Evolutionary conservation across 2,797 vertebrate species (phyloP).

Genomic region (Petrocephalus schoutedeni): DNA sequence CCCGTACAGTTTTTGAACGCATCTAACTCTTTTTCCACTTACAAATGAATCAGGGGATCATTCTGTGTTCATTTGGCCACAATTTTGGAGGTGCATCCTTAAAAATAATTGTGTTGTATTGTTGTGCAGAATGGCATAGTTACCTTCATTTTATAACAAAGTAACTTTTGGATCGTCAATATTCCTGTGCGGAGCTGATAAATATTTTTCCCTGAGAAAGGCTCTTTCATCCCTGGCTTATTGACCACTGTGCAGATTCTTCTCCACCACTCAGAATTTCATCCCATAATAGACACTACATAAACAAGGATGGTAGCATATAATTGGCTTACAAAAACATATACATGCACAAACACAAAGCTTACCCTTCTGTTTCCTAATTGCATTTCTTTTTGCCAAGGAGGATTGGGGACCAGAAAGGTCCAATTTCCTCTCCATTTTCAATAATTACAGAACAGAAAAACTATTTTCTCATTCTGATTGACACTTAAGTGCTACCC

Average conservation of each 20-base stretch:
- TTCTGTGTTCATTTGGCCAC: neutral
- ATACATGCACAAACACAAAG: neutral
- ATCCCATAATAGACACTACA: neutral
- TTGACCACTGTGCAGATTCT: neutral
- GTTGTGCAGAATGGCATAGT: neutral
- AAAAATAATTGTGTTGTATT: neutral
- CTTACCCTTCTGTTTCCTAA: neutral
- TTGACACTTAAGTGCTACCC: neutral
- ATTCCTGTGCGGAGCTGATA: neutral
- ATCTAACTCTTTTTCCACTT: neutral
- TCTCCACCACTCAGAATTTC: neutral
- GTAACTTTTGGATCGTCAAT: neutral
- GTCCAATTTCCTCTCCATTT: neutral
- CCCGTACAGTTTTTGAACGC: neutral
- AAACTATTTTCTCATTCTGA: neutral
- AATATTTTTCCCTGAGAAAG: neutral
- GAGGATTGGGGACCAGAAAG: neutral
- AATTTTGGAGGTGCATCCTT: neutral
- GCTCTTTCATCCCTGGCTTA: neutral
- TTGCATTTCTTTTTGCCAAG: neutral
- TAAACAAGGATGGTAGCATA: neutral
- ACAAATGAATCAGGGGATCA: neutral
- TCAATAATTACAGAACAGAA: constrained; percentile 7
- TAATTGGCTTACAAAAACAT: neutral
- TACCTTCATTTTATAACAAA: neutral